phyloP scores from a whole-genome alignment of 2,797 vertebrate species.

The Galago senegalensis region DNA sequence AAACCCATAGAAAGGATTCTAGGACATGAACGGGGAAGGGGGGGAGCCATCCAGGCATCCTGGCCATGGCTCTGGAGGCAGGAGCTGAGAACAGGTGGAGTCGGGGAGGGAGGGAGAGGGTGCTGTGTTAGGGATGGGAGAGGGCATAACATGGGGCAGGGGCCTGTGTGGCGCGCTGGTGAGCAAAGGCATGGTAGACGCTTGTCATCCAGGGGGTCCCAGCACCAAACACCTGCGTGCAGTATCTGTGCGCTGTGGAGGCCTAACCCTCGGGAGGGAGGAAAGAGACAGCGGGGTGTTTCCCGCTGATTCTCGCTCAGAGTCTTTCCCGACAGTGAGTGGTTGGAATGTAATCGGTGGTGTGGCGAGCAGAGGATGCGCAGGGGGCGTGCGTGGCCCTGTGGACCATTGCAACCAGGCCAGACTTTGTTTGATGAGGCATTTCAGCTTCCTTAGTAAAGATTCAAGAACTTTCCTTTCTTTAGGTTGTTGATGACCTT shows the following conservation, averaged over 20 bases:
- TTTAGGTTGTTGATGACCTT: neutral
- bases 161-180: rapidly evolving
- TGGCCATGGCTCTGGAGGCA: too few relatives aligned
- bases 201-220: neutral
- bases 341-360: neutral
- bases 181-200: neutral
- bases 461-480: neutral
- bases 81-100: neutral
- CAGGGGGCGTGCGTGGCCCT: neutral
- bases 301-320: neutral
- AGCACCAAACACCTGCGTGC: neutral
- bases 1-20: neutral
- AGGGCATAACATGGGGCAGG: neutral
- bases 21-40: neutral
- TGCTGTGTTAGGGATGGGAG: rapidly evolving
- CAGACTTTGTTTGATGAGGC: too few relatives aligned
- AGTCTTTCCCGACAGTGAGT: neutral
- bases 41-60: too few relatives aligned
- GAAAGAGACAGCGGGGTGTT: neutral
- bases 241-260: too few relatives aligned
- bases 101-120: rapidly evolving
- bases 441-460: neutral
- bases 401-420: neutral
- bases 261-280: too few relatives aligned
- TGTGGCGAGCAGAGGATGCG: neutral